Percentiles rank a stretch among this genome's conserved stretches.
Conservation (phyloP, 2,113 vertebrate species). For the Mus spicilegus region DNA sequence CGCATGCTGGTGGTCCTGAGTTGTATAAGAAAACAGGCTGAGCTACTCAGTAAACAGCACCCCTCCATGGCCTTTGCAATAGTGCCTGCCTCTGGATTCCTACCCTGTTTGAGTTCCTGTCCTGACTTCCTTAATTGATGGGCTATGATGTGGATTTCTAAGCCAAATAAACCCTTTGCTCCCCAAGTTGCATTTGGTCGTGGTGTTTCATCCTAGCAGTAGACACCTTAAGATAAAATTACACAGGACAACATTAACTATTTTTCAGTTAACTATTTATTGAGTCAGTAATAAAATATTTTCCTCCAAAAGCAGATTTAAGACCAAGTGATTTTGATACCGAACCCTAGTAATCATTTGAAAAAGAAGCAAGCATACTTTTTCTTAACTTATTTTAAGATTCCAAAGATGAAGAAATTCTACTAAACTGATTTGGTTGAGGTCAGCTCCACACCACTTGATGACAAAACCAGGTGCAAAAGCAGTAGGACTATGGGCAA, state of each 20-base stretch:
- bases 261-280: neutral
- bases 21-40: no score
- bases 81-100: no score
- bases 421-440: neutral
- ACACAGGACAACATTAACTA: neutral
- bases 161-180: no score
- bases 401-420: neutral
- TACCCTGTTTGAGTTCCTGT: no score
- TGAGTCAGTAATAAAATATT: neutral
- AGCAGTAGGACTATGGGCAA: neutral
- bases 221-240: neutral
- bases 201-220: no score
- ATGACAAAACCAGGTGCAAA: neutral
- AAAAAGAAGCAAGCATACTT: neutral
- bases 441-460: neutral
- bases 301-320: neutral
- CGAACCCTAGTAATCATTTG: neutral
- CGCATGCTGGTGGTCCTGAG: no score
- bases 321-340: neutral
- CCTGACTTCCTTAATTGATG: no score
- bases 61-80: no score
- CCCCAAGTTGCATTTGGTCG: no score
- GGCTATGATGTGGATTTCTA: no score
- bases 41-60: no score
- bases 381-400: neutral